phyloP scores from a whole-genome alignment of 2,797 vertebrate species.

The Rhynchotus rufescens region DNA sequence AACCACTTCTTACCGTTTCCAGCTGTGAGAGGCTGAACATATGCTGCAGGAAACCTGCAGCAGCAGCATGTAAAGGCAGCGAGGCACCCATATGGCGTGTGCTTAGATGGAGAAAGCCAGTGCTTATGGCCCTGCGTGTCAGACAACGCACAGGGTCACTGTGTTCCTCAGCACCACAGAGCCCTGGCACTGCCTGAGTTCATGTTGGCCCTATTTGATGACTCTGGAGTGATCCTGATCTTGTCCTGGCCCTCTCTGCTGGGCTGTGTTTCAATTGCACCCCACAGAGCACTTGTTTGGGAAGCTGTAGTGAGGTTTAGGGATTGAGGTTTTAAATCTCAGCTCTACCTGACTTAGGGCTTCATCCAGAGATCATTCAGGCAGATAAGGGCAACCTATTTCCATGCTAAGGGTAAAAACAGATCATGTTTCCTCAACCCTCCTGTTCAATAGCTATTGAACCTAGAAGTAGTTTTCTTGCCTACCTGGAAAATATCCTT shows the following conservation, averaged over 20 bases:
- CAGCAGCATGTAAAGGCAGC: not conserved
- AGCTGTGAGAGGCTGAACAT: constrained; percentile 40
- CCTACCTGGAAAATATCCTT: not conserved
- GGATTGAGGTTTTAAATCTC: not conserved
- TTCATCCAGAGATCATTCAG: not conserved
- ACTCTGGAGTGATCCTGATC: not conserved
- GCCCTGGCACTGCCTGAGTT: not conserved
- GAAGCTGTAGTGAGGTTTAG: not conserved
- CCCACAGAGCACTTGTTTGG: not conserved
- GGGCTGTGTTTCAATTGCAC: not conserved
- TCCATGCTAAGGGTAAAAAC: not conserved
- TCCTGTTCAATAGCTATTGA: not conserved
- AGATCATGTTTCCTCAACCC: not conserved
- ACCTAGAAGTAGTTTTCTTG: not conserved
- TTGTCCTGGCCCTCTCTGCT: not conserved
- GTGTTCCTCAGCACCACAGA: not conserved
- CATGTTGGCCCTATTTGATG: not conserved
- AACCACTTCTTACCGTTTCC: constrained; percentile 33
- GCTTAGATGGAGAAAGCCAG: not conserved
- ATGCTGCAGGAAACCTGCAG: constrained; percentile 15
- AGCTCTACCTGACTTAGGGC: not conserved
- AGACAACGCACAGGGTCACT: accelerated
- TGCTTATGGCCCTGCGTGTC: not conserved
- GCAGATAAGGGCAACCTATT: not conserved
- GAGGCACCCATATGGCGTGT: not conserved